Conservation (phyloP, 2,797 vertebrate genomes). For the Tamandua tetradactyla region DNA sequence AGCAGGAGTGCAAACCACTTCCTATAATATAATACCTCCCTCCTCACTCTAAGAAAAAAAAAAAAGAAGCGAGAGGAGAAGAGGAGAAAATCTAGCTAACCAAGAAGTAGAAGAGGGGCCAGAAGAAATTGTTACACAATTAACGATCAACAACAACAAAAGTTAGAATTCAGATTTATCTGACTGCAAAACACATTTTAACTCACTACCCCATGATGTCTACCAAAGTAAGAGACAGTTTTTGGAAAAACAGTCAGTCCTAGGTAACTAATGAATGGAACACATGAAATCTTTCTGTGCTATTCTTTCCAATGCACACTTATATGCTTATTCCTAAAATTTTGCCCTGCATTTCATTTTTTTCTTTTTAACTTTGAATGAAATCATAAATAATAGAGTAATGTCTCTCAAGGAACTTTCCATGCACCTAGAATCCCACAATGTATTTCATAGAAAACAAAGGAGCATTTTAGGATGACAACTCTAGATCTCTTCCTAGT, state of each 20-base stretch:
- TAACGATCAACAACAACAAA: not conserved
- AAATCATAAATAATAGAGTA: conserved; percentile 8
- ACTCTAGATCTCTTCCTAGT: not conserved
- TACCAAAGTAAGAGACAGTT: not conserved
- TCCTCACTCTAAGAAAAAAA: not conserved
- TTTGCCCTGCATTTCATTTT: not conserved
- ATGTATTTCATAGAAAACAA: not conserved
- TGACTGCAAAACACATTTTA: conserved; percentile 1
- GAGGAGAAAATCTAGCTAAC: not conserved
- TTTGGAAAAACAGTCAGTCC: not conserved
- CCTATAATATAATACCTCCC: not conserved
- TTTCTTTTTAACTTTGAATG: not conserved
- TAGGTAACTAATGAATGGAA: not conserved
- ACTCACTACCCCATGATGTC: not conserved
- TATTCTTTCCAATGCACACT: not conserved
- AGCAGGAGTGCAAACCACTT: not conserved
- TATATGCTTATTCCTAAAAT: not conserved
- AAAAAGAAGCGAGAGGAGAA: not conserved
- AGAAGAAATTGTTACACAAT: not conserved
- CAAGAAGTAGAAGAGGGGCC: not conserved
- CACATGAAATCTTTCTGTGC: not conserved
- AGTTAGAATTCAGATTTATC: not conserved
- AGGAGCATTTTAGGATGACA: not conserved
- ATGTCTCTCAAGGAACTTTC: not conserved
- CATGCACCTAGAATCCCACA: not conserved